A percentile compares a stretch with the other conserved stretches of the same genome.
Conservation (phyloP, 2,888 invertebrate species). For the Tetheella fluctuosa region DNA sequence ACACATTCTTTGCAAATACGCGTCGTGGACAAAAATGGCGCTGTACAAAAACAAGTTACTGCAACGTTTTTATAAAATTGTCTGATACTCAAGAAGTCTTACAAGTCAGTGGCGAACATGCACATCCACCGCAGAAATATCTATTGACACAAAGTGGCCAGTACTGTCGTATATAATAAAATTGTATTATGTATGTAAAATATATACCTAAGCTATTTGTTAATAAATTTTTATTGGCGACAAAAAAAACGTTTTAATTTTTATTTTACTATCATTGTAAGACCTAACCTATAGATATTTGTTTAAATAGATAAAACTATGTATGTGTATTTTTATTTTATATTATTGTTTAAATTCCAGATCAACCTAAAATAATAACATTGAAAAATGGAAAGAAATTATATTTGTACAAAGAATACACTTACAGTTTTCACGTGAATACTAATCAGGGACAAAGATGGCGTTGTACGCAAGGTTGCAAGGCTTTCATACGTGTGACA, state of each 20-base stretch:
- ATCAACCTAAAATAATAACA: constrained; percentile 11
- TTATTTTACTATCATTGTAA: no score
- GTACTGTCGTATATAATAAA: not conserved
- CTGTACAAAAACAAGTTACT: not conserved
- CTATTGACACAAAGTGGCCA: not conserved
- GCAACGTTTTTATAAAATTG: not conserved
- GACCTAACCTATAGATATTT: no score
- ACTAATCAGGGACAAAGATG: not conserved
- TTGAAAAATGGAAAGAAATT: constrained; percentile 35
- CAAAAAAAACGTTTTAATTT: no score
- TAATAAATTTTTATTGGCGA: no score
- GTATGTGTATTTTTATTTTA: no score
- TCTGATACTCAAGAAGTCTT: not conserved
- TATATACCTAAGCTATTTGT: no score
- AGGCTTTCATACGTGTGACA: not conserved
- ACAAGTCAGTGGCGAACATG: not conserved
- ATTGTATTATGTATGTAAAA: no score
- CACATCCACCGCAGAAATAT: not conserved
- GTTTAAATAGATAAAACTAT: no score
- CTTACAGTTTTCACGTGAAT: constrained; percentile 32
- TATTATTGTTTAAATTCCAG: constrained; percentile 24
- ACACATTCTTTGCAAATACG: not conserved
- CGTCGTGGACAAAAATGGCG: not conserved
- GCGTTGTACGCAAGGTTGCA: constrained; percentile 3
- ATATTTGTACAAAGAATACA: constrained; percentile 39